These are phyloP conservation scores for Bombyx huttoni DNA, from an alignment of 2,888 invertebrate genomes.

Conservation along the genomic window DNA sequence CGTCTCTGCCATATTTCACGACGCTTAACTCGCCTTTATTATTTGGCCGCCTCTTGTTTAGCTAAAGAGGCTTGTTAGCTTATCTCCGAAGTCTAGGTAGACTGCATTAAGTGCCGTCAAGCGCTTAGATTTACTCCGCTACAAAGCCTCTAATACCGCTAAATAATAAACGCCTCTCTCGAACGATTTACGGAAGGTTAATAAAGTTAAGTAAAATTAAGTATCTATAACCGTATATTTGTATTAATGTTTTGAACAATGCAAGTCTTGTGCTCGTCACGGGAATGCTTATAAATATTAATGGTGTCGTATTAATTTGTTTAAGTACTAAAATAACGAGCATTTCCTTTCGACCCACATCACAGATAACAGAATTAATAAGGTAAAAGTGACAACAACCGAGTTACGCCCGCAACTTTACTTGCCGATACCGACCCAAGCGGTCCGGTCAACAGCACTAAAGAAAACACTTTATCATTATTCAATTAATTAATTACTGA, in stretches of 20 bases:
- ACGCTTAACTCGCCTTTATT: constrained; percentile 63
- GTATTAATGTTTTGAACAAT: too few relatives aligned
- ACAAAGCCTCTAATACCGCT: constrained; percentile 33
- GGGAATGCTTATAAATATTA: not conserved
- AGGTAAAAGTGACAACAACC: constrained; percentile 38
- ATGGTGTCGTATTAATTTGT: not conserved
- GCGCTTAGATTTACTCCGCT: constrained; percentile 43
- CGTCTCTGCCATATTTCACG: constrained; percentile 66
- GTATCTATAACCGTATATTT: too few relatives aligned
- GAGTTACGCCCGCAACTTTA: constrained; percentile 36
- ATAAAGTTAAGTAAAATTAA: too few relatives aligned
- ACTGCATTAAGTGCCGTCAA: constrained; percentile 58
- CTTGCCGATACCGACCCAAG: constrained; percentile 25
- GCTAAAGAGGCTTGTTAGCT: constrained; percentile 65
- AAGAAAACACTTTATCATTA: constrained; percentile 57
- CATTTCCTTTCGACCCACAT: constrained; percentile 19
- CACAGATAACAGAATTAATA: constrained; percentile 30
- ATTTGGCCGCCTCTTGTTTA: constrained; percentile 61
- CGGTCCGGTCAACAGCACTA: constrained; percentile 27
- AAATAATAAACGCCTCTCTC: constrained; percentile 13
- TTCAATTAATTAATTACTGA: constrained; percentile 68
- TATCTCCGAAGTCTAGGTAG: constrained; percentile 57
- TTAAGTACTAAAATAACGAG: not conserved
- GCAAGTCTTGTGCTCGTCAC: too few relatives aligned
- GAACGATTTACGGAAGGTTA: not conserved